phyloP scores from a whole-genome alignment of 2,797 vertebrate species.

The Telmatherina bonti region DNA sequence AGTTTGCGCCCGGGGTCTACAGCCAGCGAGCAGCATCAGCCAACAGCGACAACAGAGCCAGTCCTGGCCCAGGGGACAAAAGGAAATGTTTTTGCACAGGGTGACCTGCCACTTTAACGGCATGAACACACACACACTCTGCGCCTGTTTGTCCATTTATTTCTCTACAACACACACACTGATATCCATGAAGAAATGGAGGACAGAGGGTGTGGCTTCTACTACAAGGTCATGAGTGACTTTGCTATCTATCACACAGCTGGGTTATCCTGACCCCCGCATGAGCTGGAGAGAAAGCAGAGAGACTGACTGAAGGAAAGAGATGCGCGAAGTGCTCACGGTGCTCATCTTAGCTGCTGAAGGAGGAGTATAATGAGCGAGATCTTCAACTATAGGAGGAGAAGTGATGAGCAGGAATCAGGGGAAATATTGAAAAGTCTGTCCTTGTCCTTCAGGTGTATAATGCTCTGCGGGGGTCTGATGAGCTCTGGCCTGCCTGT shows the following conservation, averaged over 20 bases:
- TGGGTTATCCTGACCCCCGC: conserved; percentile 57
- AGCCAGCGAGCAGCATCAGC: conserved; percentile 30
- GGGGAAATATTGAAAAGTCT: conserved; percentile 40
- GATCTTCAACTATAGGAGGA: conserved; percentile 17
- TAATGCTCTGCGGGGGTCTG: conserved; percentile 60
- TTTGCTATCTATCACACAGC: conserved; percentile 72
- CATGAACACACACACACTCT: conserved; percentile 2
- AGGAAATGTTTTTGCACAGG: conserved; percentile 22
- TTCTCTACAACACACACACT: not conserved
- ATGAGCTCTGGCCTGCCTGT: conserved; percentile 61
- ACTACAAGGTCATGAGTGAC: conserved; percentile 72
- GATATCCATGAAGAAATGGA: conserved; percentile 19
- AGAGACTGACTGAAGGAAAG: not conserved
- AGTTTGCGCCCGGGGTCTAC: conserved; percentile 39
- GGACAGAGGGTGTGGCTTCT: conserved; percentile 64
- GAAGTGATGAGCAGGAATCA: conserved; percentile 30
- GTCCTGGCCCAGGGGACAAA: conserved; percentile 21
- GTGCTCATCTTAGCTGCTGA: conserved; percentile 21
- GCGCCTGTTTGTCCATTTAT: not conserved
- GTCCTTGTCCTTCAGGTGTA: conserved; percentile 58
- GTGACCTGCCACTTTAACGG: conserved; percentile 36
- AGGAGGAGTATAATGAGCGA: not conserved
- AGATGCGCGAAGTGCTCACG: conserved; percentile 1
- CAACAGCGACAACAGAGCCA: conserved; percentile 25
- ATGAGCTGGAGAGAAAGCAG: conserved; percentile 29